Conservation (phyloP, 1,140 invertebrate genomes). For the Bombus polaris region DNA sequence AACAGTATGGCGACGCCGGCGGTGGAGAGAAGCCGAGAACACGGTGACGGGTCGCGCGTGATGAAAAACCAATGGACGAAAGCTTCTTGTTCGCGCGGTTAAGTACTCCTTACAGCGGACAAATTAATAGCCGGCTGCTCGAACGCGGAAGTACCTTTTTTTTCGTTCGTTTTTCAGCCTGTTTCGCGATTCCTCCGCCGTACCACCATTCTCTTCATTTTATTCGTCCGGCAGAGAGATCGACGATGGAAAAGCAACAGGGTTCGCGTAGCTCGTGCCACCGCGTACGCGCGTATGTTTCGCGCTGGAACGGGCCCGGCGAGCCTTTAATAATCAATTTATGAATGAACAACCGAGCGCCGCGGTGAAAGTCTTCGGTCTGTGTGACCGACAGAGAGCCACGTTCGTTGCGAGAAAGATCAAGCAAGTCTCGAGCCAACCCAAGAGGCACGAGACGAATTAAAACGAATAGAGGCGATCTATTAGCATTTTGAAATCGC, state of each 20-base stretch:
- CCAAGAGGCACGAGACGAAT: slow-evolving; percentile 15
- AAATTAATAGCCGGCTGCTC: slow-evolving; percentile 60
- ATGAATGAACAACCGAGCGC: slow-evolving; percentile 77
- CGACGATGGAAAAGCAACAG: slow-evolving; percentile 42
- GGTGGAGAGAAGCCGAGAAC: background rate
- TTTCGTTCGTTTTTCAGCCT: background rate
- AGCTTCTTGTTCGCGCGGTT: slow-evolving; percentile 15
- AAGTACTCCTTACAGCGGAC: slow-evolving; percentile 45
- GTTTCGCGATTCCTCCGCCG: background rate
- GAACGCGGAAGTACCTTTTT: slow-evolving; percentile 38
- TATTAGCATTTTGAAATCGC: slow-evolving; percentile 38
- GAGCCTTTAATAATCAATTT: slow-evolving; percentile 77
- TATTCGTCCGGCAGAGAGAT: background rate
- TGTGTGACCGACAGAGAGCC: slow-evolving; percentile 1
- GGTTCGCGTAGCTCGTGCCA: slow-evolving; percentile 60
- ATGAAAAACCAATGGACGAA: slow-evolving; percentile 40
- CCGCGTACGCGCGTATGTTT: slow-evolving; percentile 52
- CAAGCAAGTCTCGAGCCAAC: background rate
- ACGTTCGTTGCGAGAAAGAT: background rate
- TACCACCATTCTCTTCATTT: background rate
- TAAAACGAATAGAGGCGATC: slow-evolving; percentile 24
- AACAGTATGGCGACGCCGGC: background rate
- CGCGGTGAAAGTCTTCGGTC: slow-evolving; percentile 75
- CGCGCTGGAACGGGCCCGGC: slow-evolving; percentile 57
- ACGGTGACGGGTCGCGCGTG: slow-evolving; percentile 2